Conservation (phyloP, 2,888 invertebrate genomes). For the Folsomia candida region DNA sequence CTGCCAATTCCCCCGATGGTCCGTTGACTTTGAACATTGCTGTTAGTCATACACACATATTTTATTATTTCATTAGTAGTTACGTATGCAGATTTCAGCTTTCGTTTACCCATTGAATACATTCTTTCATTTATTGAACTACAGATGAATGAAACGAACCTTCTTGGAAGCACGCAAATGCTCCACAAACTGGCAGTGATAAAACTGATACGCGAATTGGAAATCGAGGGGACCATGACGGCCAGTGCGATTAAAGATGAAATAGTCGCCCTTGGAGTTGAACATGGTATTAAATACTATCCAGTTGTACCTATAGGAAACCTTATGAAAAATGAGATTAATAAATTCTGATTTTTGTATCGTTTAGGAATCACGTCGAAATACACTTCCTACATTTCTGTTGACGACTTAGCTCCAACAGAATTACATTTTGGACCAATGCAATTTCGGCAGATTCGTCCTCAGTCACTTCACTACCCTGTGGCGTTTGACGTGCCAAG, state of each 20-base stretch:
- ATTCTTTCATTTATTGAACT: background rate
- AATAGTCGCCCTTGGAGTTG: constrained; percentile 36
- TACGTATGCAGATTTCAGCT: background rate
- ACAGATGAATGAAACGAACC: constrained; percentile 25
- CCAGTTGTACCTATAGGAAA: too few species aligned
- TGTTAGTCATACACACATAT: background rate
- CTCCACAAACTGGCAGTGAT: constrained; percentile 43
- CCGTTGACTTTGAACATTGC: constrained; percentile 34
- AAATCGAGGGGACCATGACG: constrained; percentile 40
- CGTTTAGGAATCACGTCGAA: constrained; percentile 43
- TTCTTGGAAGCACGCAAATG: constrained; percentile 36
- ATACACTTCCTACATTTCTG: constrained; percentile 46
- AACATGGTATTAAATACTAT: too few species aligned
- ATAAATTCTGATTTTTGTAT: background rate
- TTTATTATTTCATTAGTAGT: background rate
- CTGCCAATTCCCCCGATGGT: constrained; percentile 47
- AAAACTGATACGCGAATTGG: constrained; percentile 44
- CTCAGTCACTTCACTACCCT: too few species aligned
- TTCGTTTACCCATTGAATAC: too few species aligned
- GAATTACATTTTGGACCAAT: background rate
- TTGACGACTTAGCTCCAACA: constrained; percentile 29
- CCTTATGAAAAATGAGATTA: too few species aligned
- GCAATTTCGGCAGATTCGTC: background rate
- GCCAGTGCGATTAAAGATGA: constrained; percentile 30
- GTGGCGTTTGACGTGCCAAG: too few species aligned